Conservation (phyloP, 2,113 vertebrate genomes). For the Manacus vitellinus region DNA sequence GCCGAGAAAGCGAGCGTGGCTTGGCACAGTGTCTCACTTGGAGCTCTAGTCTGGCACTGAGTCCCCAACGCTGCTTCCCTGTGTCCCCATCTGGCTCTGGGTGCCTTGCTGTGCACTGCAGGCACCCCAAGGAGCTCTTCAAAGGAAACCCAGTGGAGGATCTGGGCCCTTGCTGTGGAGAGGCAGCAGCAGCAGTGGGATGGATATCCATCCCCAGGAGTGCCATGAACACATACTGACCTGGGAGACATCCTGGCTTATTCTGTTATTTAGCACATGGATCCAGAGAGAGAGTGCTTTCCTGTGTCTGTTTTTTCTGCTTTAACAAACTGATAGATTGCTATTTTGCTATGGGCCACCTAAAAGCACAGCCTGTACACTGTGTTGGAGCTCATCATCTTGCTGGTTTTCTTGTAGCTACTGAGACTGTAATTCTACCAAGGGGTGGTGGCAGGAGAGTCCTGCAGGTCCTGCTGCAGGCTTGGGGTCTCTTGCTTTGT, state of each 20-base stretch:
- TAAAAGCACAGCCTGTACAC: background rate
- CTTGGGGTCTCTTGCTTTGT: background rate
- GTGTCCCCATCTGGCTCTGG: background rate
- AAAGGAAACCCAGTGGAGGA: background rate
- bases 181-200: background rate
- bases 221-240: accelerated
- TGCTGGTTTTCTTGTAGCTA: background rate
- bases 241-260: background rate
- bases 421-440: accelerated
- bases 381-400: background rate
- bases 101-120: background rate
- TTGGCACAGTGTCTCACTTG: background rate
- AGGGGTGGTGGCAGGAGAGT: background rate
- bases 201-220: background rate
- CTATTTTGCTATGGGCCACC: background rate
- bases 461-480: background rate
- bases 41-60: background rate
- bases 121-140: background rate
- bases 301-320: background rate
- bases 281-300: background rate
- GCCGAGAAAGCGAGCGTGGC: accelerated
- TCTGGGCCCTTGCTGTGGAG: background rate
- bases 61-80: accelerated
- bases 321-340: background rate
- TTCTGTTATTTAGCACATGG: background rate